A percentile compares a stretch with the other conserved stretches of the same genome.
phyloP scores from a whole-genome alignment of 2,113 vertebrate genomes.

The Chloroceryle aenea region DNA sequence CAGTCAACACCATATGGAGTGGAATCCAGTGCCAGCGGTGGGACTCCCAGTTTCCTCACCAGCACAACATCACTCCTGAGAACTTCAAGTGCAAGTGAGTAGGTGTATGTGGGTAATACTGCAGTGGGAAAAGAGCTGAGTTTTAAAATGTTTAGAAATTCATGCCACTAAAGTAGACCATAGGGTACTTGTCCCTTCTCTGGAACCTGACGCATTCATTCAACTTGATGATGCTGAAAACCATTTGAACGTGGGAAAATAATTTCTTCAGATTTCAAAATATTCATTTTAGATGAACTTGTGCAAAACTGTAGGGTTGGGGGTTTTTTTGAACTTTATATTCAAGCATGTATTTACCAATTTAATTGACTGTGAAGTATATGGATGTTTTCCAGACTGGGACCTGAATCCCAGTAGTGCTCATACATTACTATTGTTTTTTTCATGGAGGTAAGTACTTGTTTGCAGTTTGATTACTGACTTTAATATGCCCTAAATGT shows the following conservation, averaged over 20 bases:
- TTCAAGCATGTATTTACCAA: neutral
- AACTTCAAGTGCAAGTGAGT: conserved; percentile 98
- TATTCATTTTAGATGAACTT: neutral
- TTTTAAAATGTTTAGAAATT: neutral
- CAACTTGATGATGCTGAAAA: neutral
- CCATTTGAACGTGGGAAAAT: neutral
- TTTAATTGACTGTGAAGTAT: neutral
- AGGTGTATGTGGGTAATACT: neutral
- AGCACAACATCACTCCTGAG: conserved; percentile 88
- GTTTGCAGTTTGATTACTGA: neutral
- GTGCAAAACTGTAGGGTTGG: neutral
- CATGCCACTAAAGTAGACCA: neutral
- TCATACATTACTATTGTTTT: neutral
- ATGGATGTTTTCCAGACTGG: neutral
- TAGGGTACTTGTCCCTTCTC: neutral
- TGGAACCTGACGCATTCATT: neutral
- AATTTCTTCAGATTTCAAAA: neutral
- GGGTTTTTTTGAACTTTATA: neutral
- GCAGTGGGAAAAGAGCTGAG: neutral
- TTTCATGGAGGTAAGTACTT: neutral
- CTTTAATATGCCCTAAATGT: neutral
- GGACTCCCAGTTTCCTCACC: conserved; percentile 93
- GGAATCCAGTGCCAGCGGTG: conserved; percentile 90
- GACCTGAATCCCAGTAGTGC: neutral
- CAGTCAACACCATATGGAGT: conserved; percentile 80